phyloP scores from a whole-genome alignment of 1,140 invertebrate genomes.

The Brachionus manjavacas region DNA sequence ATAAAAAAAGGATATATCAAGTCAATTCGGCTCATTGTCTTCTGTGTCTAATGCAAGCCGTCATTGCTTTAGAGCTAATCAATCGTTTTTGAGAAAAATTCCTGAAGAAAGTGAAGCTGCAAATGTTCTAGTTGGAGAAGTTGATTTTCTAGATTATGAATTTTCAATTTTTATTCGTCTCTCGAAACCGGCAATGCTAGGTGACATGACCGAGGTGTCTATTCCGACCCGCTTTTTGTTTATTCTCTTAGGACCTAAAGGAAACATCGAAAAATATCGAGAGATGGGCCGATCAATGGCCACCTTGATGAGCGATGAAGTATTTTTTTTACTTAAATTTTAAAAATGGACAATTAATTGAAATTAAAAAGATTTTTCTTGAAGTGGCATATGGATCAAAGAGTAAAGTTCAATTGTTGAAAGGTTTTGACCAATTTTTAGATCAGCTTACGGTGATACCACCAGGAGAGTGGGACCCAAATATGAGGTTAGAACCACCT shows the following conservation, averaged over 20 bases:
- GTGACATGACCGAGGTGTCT: constrained; percentile 65
- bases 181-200: constrained; percentile 64
- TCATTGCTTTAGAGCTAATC: constrained; percentile 62
- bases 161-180: constrained; percentile 83
- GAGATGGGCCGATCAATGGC: constrained; percentile 91
- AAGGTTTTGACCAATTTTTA: constrained; percentile 87
- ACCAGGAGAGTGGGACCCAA: constrained; percentile 91
- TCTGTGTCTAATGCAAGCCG: constrained; percentile 2
- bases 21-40: constrained; percentile 2
- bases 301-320: constrained; percentile 87
- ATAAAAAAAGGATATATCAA: background rate
- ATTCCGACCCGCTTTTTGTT: constrained; percentile 93
- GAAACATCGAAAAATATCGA: constrained; percentile 79
- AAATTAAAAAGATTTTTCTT: constrained; percentile 61
- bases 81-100: constrained; percentile 91
- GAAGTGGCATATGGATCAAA: constrained; percentile 81
- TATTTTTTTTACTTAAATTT: constrained; percentile 48
- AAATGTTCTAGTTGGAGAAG: constrained; percentile 93
- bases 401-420: constrained; percentile 59
- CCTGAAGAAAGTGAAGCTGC: constrained; percentile 89
- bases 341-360: background rate
- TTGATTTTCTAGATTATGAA: constrained; percentile 77
- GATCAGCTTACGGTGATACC: constrained; percentile 90
- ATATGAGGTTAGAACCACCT: constrained; percentile 94
- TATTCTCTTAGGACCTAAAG: constrained; percentile 77